These are phyloP conservation scores for Callopanchax toddi DNA, from an alignment of 2,113 vertebrate species.

Conservation along the genomic window DNA sequence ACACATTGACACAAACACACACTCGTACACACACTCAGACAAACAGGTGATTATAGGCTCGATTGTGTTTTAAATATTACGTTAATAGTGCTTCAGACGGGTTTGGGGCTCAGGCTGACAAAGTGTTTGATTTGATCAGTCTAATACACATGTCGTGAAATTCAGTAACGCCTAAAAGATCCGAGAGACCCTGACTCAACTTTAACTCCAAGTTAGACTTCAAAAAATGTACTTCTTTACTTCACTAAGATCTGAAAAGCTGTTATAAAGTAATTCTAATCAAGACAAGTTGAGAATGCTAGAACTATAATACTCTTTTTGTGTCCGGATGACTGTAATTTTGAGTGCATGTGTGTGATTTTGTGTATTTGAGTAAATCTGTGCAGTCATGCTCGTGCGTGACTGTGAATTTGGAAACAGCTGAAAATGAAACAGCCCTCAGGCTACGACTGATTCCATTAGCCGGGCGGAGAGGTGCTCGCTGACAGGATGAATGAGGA, in stretches of 20 bases:
- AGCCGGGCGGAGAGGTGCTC: conserved; percentile 25
- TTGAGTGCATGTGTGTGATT: background rate
- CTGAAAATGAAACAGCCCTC: conserved; percentile 31
- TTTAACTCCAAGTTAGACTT: too few relatives aligned
- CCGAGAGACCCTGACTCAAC: too few relatives aligned
- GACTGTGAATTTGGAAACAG: conserved; percentile 13
- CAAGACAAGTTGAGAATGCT: conserved; percentile 18
- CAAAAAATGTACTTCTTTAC: too few relatives aligned
- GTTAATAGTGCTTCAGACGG: conserved; percentile 17
- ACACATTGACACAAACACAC: conserved; percentile 40
- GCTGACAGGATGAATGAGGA: background rate
- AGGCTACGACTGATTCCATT: conserved; percentile 23
- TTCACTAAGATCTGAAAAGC: background rate
- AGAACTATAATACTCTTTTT: conserved; percentile 6
- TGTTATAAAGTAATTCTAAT: conserved; percentile 25
- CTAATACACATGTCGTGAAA: too few relatives aligned
- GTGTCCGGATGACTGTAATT: background rate
- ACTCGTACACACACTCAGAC: conserved; percentile 5
- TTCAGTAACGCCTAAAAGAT: too few relatives aligned
- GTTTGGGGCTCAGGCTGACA: background rate
- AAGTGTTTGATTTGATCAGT: background rate
- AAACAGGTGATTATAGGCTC: conserved; percentile 36
- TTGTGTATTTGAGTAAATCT: background rate
- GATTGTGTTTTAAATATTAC: conserved; percentile 17
- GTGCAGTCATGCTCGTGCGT: background rate